phyloP scores from a whole-genome alignment of 2,888 invertebrate genomes.

The Cerceris ruficornis region DNA sequence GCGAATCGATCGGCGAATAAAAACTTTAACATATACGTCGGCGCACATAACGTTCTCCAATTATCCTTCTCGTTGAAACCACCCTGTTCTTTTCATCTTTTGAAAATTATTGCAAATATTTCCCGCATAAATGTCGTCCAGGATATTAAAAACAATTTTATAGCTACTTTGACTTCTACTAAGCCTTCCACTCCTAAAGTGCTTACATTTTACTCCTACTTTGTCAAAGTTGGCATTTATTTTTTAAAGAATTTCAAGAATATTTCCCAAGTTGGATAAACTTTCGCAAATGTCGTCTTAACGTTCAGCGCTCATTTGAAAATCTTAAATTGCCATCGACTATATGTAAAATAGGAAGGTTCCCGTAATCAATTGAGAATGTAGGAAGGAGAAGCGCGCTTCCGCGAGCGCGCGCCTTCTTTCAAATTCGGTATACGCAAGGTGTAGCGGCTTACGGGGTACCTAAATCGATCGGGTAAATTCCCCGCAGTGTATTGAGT shows the following conservation, averaged over 20 bases:
- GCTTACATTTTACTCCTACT: too few species aligned
- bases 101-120: too few species aligned
- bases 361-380: slow-evolving; percentile 38
- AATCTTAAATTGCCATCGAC: neutral
- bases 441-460: slow-evolving; percentile 29
- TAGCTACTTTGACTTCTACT: too few species aligned
- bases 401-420: slow-evolving; percentile 41
- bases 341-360: slow-evolving; percentile 30
- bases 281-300: too few species aligned
- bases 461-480: slow-evolving; percentile 79
- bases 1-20: slow-evolving; percentile 56
- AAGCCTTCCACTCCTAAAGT: too few species aligned
- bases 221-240: too few species aligned
- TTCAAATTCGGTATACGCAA: slow-evolving; percentile 75
- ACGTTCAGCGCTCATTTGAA: too few species aligned
- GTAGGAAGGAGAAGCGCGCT: slow-evolving; percentile 31
- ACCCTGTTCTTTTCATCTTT: too few species aligned
- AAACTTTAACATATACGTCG: slow-evolving; percentile 45
- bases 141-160: too few species aligned
- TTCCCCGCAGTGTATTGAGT: slow-evolving; percentile 81
- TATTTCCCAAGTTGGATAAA: too few species aligned
- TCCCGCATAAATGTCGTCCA: too few species aligned
- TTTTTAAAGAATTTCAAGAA: too few species aligned
- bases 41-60: slow-evolving; percentile 14
- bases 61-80: neutral